Base-by-base conservation (phyloP, 2,888 invertebrate genomes). In the Andrena camellia region DNA sequence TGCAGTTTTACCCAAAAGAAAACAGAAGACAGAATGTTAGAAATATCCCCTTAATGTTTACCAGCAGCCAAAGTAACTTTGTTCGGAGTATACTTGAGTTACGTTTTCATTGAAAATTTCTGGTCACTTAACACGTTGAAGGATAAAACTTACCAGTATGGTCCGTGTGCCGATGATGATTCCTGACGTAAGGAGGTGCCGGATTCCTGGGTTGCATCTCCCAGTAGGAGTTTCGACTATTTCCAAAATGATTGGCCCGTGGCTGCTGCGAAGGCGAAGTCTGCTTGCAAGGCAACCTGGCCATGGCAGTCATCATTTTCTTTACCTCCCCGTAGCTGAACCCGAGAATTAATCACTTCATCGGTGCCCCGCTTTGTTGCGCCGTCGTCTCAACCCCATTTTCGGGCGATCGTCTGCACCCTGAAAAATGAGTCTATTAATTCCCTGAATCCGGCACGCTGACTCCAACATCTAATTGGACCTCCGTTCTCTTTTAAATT, bases 241-340 rank as follows among this genome's bases (percentile, higher is more conserved):
- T 93, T 76, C 91, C 88, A 59, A 91, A 92, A 87, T 90, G 92
- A 83, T 90, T 90, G 78, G 91, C 87, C 82, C 90, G 89, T 85
- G 88, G 89, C 72, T 91, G 92, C 85, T 88, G 92, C 88, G 89
- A 91, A 68, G 90, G 91, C 86, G 93, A 91, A 81, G 90, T 90
- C 86, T 93, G 92, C 90, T 94, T 94, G 89, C 93, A 94, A 85
- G 94, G 93, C 88, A 94, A 91, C 90, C 94, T 92, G 70, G 94
- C 94, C 94, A 94, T 94, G 87, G 94, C 92, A 89, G 94, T 93
- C 93, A 92, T 94, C 94, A 94, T 94, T 69, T 87, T 88, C 80
- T 83, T 73, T 60, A n/a, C 13, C 69, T 48, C 35, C 73, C 57
- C 33, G 60, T 48, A 57, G 42, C 67, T 42, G 48, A 35, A 29